These are phyloP conservation scores for Synanthedon tipuliformis DNA, from an alignment of 2,888 invertebrate species.

Conservation along the genomic window DNA sequence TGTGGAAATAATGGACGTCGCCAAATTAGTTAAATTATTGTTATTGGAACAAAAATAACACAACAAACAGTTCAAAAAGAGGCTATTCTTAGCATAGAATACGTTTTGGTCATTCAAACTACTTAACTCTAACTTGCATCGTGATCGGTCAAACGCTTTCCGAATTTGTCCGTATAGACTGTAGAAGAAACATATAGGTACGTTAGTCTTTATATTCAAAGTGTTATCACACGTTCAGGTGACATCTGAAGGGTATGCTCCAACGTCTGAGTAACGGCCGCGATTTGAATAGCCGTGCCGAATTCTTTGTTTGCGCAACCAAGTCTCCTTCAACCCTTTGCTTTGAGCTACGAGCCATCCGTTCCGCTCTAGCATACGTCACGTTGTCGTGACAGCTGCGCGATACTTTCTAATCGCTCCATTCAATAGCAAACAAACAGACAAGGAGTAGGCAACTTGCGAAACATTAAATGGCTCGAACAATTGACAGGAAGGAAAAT, in stretches of 20 bases:
- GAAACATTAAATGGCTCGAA: conserved; percentile 49
- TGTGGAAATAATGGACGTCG: no score
- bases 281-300: conserved; percentile 43
- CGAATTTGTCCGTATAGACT: no score
- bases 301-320: conserved; percentile 56
- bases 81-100: no score
- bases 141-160: no score
- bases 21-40: no score
- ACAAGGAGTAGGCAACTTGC: conserved; percentile 48
- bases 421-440: conserved; percentile 56
- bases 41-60: no score
- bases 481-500: conserved; percentile 47
- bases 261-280: conserved; percentile 26
- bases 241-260: conserved; percentile 11
- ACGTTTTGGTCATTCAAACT: no score
- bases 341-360: conserved; percentile 34
- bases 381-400: conserved; percentile 64
- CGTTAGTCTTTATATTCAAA: neutral
- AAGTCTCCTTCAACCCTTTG: conserved; percentile 58
- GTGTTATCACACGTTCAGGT: neutral
- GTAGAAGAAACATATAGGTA: no score
- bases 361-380: conserved; percentile 63
- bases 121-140: no score
- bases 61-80: no score
- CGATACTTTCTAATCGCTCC: conserved; percentile 62